Evolutionary conservation across 2,113 vertebrate genomes (phyloP).

Genomic region (Pollimyrus isidori): DNA sequence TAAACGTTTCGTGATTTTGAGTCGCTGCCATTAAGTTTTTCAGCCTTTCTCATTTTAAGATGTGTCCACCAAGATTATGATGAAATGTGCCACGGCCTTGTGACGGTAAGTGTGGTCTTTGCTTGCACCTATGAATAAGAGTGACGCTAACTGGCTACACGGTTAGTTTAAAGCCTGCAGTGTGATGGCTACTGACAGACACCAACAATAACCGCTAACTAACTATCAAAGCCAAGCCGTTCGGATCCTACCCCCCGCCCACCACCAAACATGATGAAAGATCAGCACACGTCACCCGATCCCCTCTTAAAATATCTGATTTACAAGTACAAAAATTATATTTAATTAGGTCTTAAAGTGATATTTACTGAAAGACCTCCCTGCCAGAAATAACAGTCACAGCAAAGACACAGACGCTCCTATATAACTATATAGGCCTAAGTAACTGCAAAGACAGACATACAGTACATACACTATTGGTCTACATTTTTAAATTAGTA

Average conservation of each 20-base stretch:
- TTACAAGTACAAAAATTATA: constrained; percentile 60
- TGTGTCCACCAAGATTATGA: neutral
- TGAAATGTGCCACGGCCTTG: neutral
- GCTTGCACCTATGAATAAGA: neutral
- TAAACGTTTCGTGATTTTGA: neutral
- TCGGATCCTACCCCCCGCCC: neutral
- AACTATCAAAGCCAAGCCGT: neutral
- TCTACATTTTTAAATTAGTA: constrained; percentile 61
- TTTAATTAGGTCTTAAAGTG: neutral
- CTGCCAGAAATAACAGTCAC: constrained; percentile 69
- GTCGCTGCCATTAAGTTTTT: neutral
- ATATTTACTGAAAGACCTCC: constrained; percentile 59
- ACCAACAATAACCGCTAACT: neutral
- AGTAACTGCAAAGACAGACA: constrained; percentile 57
- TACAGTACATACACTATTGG: constrained; percentile 48
- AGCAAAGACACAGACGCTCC: constrained; percentile 70
- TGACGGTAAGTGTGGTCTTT: neutral
- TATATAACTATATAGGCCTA: constrained; percentile 69
- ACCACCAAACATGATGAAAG: neutral
- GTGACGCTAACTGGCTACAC: neutral
- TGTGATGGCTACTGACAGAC: neutral
- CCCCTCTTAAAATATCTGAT: constrained; percentile 66
- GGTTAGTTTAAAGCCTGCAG: neutral
- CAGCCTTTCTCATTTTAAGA: neutral
- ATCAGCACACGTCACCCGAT: neutral